These are phyloP conservation scores for Sarcophaga bullata DNA, from an alignment of 1,140 invertebrate species.

Conservation along the genomic window DNA sequence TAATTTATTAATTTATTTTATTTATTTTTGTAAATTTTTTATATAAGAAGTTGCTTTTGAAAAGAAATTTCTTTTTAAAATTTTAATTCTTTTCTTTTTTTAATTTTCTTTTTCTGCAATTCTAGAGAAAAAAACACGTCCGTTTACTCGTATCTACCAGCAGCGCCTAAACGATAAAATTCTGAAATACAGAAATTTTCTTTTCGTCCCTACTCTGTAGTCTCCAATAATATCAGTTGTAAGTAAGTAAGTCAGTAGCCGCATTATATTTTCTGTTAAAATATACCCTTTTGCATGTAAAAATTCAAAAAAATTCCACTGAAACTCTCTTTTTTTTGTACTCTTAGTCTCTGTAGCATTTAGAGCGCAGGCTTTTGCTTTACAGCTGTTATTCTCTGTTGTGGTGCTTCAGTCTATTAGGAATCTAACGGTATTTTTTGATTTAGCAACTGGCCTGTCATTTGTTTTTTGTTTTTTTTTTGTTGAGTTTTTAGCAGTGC, in stretches of 20 bases:
- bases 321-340: not conserved
- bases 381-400: constrained; percentile 6
- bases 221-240: not conserved
- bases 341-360: too few species aligned
- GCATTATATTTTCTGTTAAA: not conserved
- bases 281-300: constrained; percentile 1
- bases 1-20: constrained; percentile 1
- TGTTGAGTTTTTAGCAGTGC: not conserved
- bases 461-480: not conserved
- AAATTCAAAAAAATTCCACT: not conserved
- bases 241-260: not conserved
- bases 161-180: constrained; percentile 12
- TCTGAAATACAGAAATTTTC: constrained; percentile 36
- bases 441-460: not conserved
- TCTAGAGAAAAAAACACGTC: constrained; percentile 22
- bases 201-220: constrained; percentile 6
- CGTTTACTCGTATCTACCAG: constrained; percentile 24
- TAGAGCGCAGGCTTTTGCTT: constrained; percentile 14
- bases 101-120: not conserved
- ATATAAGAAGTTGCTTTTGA: not conserved
- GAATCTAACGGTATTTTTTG: not conserved
- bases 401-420: not conserved
- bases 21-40: not conserved
- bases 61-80: not conserved
- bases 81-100: not conserved